These are phyloP conservation scores for Erythrolamprus reginae DNA, from an alignment of 2,113 vertebrate genomes.

Conservation along the genomic window DNA sequence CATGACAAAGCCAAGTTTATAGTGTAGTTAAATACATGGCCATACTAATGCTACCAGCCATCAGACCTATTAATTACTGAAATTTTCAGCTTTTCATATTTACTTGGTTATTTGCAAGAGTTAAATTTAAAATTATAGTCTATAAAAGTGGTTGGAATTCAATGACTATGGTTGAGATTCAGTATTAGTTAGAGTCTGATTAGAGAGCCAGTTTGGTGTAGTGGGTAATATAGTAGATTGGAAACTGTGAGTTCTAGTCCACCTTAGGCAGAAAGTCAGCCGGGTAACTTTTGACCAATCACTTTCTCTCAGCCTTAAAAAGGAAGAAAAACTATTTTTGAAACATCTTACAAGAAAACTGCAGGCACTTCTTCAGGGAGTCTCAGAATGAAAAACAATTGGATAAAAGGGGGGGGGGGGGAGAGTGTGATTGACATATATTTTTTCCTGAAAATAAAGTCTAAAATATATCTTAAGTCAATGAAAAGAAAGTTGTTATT, in stretches of 20 bases:
- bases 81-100: background rate
- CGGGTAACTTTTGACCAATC: background rate
- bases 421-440: background rate
- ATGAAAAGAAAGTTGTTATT: background rate
- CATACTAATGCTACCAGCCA: background rate
- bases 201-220: background rate
- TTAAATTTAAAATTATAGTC: background rate
- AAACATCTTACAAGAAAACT: background rate
- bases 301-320: background rate
- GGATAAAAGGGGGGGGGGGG: background rate
- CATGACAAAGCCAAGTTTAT: background rate
- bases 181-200: background rate
- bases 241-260: background rate
- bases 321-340: background rate
- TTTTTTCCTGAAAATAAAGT: background rate
- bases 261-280: background rate
- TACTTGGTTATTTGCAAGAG: background rate
- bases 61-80: background rate
- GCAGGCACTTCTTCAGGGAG: background rate
- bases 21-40: background rate
- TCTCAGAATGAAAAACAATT: background rate
- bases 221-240: background rate
- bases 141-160: background rate
- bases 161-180: background rate
- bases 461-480: background rate